Evolutionary conservation across 2,797 vertebrate species (phyloP).

Genomic region (Coreius guichenoti): DNA sequence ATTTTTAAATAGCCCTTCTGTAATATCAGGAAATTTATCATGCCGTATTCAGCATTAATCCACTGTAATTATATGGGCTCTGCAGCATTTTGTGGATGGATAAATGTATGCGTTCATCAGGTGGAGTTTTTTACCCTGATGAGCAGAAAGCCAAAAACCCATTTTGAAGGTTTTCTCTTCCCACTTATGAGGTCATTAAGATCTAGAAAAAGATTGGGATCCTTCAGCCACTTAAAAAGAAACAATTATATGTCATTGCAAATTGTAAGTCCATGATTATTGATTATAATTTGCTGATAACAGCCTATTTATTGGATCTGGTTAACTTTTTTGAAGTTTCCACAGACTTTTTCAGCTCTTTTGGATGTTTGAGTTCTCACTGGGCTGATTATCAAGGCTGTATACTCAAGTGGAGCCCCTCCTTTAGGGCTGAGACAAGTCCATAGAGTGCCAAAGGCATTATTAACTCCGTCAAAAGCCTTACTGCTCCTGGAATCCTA

Average conservation of each 20-base stretch:
- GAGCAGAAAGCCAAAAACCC: not conserved
- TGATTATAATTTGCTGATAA: slow-evolving; percentile 1
- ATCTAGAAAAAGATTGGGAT: not conserved
- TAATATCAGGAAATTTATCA: slow-evolving; percentile 18
- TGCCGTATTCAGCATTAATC: slow-evolving; percentile 6
- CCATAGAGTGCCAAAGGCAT: slow-evolving; percentile 8
- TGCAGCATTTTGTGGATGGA: not conserved
- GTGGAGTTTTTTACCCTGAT: not conserved
- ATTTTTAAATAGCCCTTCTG: slow-evolving; percentile 28
- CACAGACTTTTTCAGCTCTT: not conserved
- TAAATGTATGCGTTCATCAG: not conserved
- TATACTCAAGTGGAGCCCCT: slow-evolving; percentile 44
- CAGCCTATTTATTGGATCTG: slow-evolving; percentile 9
- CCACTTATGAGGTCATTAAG: slow-evolving; percentile 1
- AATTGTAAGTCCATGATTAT: not conserved
- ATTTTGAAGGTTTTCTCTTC: slow-evolving; percentile 7
- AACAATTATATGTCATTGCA: not conserved
- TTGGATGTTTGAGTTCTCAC: not conserved
- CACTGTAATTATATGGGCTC: slow-evolving; percentile 30
- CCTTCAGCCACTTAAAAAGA: slow-evolving; percentile 1
- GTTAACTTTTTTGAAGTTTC: not conserved
- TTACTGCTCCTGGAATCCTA: slow-evolving; percentile 77
- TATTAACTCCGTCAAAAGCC: slow-evolving; percentile 45
- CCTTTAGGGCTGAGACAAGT: slow-evolving; percentile 71
- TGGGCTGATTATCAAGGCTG: not conserved